Base-by-base conservation (phyloP, 92 coral and sea anemone species). In the Nematostella vectensis region DNA sequence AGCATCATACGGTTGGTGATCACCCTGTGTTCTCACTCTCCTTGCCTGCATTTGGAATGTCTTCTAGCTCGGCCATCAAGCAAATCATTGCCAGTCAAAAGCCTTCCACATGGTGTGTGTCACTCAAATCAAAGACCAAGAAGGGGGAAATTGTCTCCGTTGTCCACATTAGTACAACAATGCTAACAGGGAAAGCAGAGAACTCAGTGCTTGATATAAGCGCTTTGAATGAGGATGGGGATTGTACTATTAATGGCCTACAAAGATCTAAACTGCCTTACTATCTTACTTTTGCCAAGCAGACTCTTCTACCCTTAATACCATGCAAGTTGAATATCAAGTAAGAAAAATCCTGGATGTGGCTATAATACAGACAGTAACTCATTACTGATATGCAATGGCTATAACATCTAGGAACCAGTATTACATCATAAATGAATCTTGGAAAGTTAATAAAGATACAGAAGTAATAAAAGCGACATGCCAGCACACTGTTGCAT, bases 11-110 rank as follows among this genome's bases (percentile, higher is more conserved):
- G 15, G 72, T 74, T 21, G 45, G 31, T 3, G 62, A 61, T 16
- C 88, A 78, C 22, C 96, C 99, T 15, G 50, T 82, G 24, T 93
- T 93, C 67, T 93, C 99, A 0, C 63, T 93, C 50, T 87, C 99
- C 6, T 80, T 93, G 16, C 99, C 88, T 12, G 88, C 99, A 2
- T 93, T 77, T 66, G 88, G 88, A 30, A 75, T 93, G 1, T 63
- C 99, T 1, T 72, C 99, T 24, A 80, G 82, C 27, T 72, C 88
- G 29, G 70, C 77, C 10, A 69, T 93, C 39, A 93, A 93, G 69
- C 72, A 74, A 25, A 68, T 74, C 59, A 74, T 95, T 25, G 65
- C 78, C 0, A 58, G 69, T 2, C 78, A 81, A 9, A 69, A 75
- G 42, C 95, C 95, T 1, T 70, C 95, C 2, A 63, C 80, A 3